Conservation (phyloP, 1,140 invertebrate genomes). For the Laupala kohalensis region DNA sequence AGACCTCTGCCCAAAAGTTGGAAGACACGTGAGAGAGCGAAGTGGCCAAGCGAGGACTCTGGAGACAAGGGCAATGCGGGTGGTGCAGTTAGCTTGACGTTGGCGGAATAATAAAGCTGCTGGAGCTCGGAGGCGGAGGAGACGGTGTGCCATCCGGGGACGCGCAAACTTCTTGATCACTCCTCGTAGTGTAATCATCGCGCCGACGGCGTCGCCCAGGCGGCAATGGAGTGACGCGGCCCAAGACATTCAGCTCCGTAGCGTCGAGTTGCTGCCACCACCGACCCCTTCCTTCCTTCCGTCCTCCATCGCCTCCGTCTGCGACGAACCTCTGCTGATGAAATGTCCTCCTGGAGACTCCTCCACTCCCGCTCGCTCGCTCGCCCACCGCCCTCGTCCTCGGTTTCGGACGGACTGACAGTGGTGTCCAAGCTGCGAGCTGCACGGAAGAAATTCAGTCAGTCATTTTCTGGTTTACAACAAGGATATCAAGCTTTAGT, state of each 20-base stretch:
- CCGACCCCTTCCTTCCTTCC: not conserved
- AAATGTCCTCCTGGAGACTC: not conserved
- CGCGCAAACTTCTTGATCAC: conserved; percentile 7
- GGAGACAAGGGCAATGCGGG: too few relatives aligned
- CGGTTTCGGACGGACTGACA: too few relatives aligned
- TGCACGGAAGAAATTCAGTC: too few relatives aligned
- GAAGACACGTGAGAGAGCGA: too few relatives aligned
- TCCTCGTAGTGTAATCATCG: conserved; percentile 9
- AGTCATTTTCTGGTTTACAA: too few relatives aligned
- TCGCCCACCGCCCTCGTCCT: not conserved
- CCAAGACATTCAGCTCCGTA: not conserved
- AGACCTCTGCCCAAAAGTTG: too few relatives aligned
- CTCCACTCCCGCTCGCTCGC: too few relatives aligned
- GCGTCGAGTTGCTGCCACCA: not conserved
- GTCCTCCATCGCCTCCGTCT: not conserved
- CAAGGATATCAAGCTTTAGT: too few relatives aligned
- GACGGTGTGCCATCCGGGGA: not conserved
- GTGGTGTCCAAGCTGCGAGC: too few relatives aligned
- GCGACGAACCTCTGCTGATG: not conserved
- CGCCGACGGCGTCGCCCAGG: not conserved
- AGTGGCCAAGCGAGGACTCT: too few relatives aligned
- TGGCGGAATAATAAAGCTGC: not conserved
- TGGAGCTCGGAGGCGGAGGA: not conserved
- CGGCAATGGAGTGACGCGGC: conserved; percentile 5
- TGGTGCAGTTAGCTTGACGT: not conserved